A percentile compares a stretch with the other conserved stretches of the same genome.
Conservation (phyloP, 53 echinoderm and acorn worm species). For the Antedon mediterranea region DNA sequence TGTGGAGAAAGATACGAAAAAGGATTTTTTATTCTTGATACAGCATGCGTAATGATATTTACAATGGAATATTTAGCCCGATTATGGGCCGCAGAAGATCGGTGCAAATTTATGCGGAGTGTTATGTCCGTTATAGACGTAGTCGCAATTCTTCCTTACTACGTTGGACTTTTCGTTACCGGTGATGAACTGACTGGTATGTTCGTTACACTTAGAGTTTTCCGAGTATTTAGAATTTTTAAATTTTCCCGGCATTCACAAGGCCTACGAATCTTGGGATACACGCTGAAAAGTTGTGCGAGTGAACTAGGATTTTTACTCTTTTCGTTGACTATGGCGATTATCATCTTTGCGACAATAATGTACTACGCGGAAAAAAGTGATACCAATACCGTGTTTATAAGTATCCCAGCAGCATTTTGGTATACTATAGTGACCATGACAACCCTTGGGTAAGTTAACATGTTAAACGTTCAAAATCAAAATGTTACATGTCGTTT, state of each 20-base stretch:
- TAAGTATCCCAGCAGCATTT: conserved; percentile 98
- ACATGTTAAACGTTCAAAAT: not conserved
- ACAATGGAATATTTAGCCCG: conserved; percentile 91
- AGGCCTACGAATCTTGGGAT: conserved; percentile 95
- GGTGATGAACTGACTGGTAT: conserved; percentile 86
- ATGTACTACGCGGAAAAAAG: conserved; percentile 93
- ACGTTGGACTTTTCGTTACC: conserved; percentile 82
- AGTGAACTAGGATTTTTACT: conserved; percentile 98
- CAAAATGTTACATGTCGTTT: not conserved
- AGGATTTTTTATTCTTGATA: conserved; percentile 90
- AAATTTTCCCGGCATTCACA: conserved; percentile 99
- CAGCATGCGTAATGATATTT: conserved; percentile 91
- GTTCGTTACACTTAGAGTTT: conserved; percentile 95
- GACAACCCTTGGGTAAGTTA: conserved; percentile 97
- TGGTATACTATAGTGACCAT: conserved; percentile 99
- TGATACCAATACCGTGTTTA: conserved; percentile 50
- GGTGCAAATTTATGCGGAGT: conserved; percentile 82
- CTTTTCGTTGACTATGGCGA: conserved; percentile 94
- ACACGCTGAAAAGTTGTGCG: conserved; percentile 97
- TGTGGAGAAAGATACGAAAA: conserved; percentile 71
- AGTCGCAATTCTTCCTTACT: conserved; percentile 96
- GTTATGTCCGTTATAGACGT: conserved; percentile 98
- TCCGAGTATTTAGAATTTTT: conserved; percentile 99
- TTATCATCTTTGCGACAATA: conserved; percentile 97
- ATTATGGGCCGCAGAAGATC: conserved; percentile 77